Base-by-base conservation (phyloP, 2,113 vertebrate species). In the Rhineura floridana region DNA sequence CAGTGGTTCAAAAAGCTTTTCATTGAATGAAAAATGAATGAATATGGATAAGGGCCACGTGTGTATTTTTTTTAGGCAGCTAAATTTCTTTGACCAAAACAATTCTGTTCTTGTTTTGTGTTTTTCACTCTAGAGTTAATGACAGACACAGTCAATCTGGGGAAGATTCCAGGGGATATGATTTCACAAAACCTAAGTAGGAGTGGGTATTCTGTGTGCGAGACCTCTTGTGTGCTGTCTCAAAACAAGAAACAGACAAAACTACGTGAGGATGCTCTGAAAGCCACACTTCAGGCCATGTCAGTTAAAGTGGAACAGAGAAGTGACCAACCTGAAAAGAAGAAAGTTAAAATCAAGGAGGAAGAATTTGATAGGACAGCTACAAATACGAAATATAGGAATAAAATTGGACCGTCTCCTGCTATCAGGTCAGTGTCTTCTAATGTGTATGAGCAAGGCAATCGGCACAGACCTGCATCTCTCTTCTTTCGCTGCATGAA, bases 351-450 rank as follows among this genome's bases (percentile, higher is more conserved):
- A 91, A 97, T 97, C 81, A 72, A 86, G n/a, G 96, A 92, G 7
- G 94, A 96, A 0, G 89, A 94, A 9, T 86, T 87, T 0, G 28
- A 90, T 0, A 23, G 75, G 15, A 93, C 91, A 85, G 89, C 85
- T 90, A 90, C 86, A 0, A 86, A 1, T 73, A 96, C 95, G 87
- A 83, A 93, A 85, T 93, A 81, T 72, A 95, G 91, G 67, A 94
- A 83, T 73, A 88, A 81, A 83, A 89, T 73, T 87, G 44, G 78
- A 21, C 23, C 88, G 87, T 91, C 94, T 44, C 59, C 81, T 62
- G 90, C 87, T 36, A 88, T 94, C 95, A 98, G 98, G 98, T 99
- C 95, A 98, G 98, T 98, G 94, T 91, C 93, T 70, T 84, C 92
- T 88, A 94, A 90, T 94, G 89, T 96, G 88, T 93, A 73, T 92